phyloP scores from a whole-genome alignment of 2,113 vertebrate species.

The Plestiodon gilberti region DNA sequence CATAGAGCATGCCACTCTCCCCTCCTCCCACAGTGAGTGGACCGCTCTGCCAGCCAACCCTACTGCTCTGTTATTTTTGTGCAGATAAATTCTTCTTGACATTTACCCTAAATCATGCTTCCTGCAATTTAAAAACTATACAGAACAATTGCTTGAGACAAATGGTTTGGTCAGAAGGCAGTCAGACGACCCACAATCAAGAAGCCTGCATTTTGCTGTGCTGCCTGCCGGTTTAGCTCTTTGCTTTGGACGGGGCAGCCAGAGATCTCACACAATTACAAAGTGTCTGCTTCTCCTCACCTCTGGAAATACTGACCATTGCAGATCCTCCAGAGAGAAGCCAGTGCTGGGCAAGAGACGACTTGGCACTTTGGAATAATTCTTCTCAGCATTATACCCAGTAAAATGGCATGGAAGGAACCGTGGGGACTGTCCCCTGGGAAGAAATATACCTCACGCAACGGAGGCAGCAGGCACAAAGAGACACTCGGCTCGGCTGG shows the following conservation, averaged over 20 bases:
- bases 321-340: conserved; percentile 11
- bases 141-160: not conserved
- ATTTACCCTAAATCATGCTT: not conserved
- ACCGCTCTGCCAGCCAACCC: too few species aligned
- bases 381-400: not conserved
- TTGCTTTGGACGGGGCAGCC: not conserved
- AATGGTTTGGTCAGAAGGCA: not conserved
- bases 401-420: not conserved
- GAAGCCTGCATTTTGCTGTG: not conserved
- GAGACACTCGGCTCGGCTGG: not conserved
- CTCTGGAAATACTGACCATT: conserved; percentile 19
- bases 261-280: not conserved
- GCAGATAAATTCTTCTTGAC: not conserved
- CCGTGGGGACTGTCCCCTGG: fast-evolving
- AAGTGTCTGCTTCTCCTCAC: conserved; percentile 45
- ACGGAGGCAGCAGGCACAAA: not conserved
- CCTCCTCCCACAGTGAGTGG: too few species aligned
- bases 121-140: not conserved
- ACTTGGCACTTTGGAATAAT: not conserved
- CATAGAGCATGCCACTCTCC: too few species aligned
- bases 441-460: fast-evolving
- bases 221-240: not conserved
- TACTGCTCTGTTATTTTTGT: not conserved
- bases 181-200: not conserved
- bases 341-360: not conserved